These are phyloP conservation scores for Scyliorhinus canicula DNA, from an alignment of 2,797 vertebrate genomes.

Conservation along the genomic window DNA sequence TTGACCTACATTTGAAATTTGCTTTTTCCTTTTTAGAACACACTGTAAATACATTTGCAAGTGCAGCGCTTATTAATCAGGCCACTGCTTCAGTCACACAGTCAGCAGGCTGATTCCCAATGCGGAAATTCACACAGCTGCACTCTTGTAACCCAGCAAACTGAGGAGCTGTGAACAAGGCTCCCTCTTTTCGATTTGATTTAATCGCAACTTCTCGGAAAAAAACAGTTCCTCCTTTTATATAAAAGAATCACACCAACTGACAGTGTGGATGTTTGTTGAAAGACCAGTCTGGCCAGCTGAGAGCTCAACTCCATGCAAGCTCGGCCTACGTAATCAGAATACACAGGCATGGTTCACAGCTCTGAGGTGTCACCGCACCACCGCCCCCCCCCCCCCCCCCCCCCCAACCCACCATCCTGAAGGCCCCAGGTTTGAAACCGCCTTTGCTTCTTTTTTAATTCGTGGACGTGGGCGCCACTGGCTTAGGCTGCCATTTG, in stretches of 20 bases:
- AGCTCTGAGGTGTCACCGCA: background rate
- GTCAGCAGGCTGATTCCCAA: background rate
- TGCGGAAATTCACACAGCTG: background rate
- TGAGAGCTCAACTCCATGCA: background rate
- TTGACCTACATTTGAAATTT: constrained; percentile 17
- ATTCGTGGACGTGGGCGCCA: background rate
- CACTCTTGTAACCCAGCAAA: background rate
- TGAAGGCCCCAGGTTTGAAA: background rate
- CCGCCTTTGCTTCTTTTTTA: background rate
- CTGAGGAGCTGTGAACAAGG: background rate
- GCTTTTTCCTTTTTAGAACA: background rate
- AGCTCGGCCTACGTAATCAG: background rate
- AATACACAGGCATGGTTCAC: background rate
- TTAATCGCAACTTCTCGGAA: background rate
- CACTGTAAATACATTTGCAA: background rate
- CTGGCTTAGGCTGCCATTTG: background rate
- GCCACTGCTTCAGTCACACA: background rate
- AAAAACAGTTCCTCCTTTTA: background rate
- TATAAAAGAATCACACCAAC: background rate
- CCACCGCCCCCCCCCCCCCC: background rate
- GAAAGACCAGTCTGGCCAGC: background rate
- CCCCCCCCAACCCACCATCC: background rate
- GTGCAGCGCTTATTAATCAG: background rate
- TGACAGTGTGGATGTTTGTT: background rate
- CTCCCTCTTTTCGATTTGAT: background rate